Evolutionary conservation across 1,140 invertebrate genomes (phyloP).

Genomic region (Lysiphlebus fabarum): DNA sequence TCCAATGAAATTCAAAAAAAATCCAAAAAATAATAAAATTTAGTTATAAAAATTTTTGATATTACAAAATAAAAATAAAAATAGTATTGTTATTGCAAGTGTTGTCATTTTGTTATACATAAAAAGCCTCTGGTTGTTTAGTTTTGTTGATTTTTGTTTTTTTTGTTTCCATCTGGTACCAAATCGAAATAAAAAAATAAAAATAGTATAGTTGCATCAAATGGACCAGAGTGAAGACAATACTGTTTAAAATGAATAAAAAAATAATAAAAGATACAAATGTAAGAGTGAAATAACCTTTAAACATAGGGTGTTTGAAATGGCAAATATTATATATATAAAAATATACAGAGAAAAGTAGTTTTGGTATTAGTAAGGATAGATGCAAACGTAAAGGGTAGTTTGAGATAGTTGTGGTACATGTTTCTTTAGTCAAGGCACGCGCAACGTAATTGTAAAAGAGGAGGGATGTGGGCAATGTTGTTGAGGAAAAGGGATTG

Average conservation of each 20-base stretch:
- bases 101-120: too few relatives aligned
- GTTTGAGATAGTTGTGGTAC: slow-evolving; percentile 38
- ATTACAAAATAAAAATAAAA: too few relatives aligned
- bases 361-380: not conserved
- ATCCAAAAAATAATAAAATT: too few relatives aligned
- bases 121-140: too few relatives aligned
- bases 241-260: too few relatives aligned
- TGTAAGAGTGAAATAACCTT: slow-evolving; percentile 24
- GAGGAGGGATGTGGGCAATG: slow-evolving; percentile 10
- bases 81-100: too few relatives aligned
- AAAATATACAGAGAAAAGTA: not conserved
- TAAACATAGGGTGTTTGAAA: slow-evolving; percentile 17
- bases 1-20: too few relatives aligned
- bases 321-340: slow-evolving; percentile 7
- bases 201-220: not conserved
- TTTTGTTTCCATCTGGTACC: not conserved
- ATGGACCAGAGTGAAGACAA: not conserved
- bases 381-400: slow-evolving; percentile 5
- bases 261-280: too few relatives aligned
- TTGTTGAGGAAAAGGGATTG: too few relatives aligned
- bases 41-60: too few relatives aligned
- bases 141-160: too few relatives aligned
- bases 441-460: slow-evolving; percentile 53
- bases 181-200: slow-evolving; percentile 15
- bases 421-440: slow-evolving; percentile 50